Base-by-base conservation (phyloP, 2,113 vertebrate genomes). In the Chaenocephalus aceratus region DNA sequence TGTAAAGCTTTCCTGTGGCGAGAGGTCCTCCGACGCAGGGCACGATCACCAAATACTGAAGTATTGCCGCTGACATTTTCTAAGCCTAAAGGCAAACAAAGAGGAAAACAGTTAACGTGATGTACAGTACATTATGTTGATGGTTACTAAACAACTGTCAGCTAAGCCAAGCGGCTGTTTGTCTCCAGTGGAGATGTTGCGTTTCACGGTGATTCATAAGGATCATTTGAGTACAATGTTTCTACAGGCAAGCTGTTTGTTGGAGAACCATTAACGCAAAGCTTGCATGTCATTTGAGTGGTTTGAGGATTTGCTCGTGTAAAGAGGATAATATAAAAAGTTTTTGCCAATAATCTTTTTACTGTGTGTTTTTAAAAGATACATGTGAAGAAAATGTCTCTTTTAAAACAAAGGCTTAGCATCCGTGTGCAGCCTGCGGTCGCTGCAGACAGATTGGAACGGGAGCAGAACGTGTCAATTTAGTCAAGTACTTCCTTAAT, bases 21-120 rank as follows among this genome's bases (percentile, higher is more conserved):
- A 52, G 72, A 84, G 85, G 87, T 92, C 87, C 75, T 86, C 64
- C 49, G 79, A 83, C 74, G 69, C 10, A 30, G 82, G 80, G 53
- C 82, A 71, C 59, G 26, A 76, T 88, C 75, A 48, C 79, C 77
- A 89, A 90, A 91, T 87, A 84, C 81, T 66, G 71, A 75, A 80
- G 83, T 72, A 83, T 57, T 62, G 67, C 69, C 45, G 62, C 71
- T 87, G 88, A 90, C 89, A 86, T 89, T 90, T 89, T 48, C 73
- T 83, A 86, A 89, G 82, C 88, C 71, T 64, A 66, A 76, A 66
- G 34, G 72, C 85, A 93, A 87, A 90, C 83, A 88, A 88, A 82
- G 71, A 62, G 60, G 74, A 72, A 76, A 82, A 70, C 56, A 18
- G 72, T 75, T 82, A 80, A 84, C 79, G 74, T 68, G 53, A 83